These are phyloP conservation scores for Rynchops niger DNA, from an alignment of 2,113 vertebrate genomes.

Conservation along the genomic window DNA sequence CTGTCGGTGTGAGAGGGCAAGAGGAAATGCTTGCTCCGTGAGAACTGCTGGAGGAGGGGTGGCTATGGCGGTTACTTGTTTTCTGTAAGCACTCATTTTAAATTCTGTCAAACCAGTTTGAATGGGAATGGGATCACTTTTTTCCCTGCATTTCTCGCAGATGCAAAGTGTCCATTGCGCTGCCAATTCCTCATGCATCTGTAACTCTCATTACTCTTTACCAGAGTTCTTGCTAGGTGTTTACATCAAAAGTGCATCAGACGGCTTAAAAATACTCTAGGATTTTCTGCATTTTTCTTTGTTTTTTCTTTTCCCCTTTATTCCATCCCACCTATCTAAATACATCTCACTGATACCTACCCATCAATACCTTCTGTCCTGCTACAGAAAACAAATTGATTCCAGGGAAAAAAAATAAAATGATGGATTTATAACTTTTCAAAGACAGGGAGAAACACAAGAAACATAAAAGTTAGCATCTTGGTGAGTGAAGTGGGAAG, in stretches of 20 bases:
- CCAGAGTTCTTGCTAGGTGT: not conserved
- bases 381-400: not conserved
- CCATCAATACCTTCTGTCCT: not conserved
- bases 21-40: not conserved
- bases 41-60: not conserved
- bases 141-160: not conserved
- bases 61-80: not conserved
- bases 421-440: not conserved
- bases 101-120: not conserved
- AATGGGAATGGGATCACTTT: not conserved
- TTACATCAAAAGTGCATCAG: not conserved
- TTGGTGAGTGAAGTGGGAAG: not conserved
- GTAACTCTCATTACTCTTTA: not conserved
- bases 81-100: not conserved
- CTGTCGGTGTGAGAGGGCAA: rapidly evolving
- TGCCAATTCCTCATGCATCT: not conserved
- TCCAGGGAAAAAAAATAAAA: not conserved
- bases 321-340: not conserved
- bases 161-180: not conserved
- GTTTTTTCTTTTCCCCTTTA: not conserved
- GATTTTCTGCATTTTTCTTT: not conserved
- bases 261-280: not conserved
- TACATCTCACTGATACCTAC: not conserved
- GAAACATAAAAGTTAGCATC: not conserved
- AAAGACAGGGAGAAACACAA: not conserved